phyloP scores from a whole-genome alignment of 1,140 invertebrate species.

The Drosophila sproati region DNA sequence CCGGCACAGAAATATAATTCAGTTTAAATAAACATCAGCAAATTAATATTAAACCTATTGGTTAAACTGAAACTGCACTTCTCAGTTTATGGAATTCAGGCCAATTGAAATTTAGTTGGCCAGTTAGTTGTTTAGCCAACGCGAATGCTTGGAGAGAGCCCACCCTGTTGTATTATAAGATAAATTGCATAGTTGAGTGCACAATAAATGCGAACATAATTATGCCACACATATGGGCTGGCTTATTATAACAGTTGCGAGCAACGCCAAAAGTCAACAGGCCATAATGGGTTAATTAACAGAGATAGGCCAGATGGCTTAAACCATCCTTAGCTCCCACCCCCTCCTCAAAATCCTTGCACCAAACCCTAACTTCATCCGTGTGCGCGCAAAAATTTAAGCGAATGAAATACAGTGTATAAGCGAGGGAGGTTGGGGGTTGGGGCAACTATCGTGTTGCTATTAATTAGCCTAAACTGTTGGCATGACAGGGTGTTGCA shows the following conservation, averaged over 20 bases:
- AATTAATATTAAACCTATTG: too few relatives aligned
- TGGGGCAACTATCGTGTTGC: constrained; percentile 31
- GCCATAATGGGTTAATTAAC: constrained; percentile 73
- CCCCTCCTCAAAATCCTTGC: background rate
- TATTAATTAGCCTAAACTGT: constrained; percentile 64
- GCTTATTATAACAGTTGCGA: constrained; percentile 16
- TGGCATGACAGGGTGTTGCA: constrained; percentile 2
- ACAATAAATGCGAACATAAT: constrained; percentile 56
- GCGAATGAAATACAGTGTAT: constrained; percentile 6
- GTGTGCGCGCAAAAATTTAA: background rate
- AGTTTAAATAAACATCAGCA: too few relatives aligned
- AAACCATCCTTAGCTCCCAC: background rate
- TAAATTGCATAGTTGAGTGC: constrained; percentile 60
- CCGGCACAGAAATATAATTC: too few relatives aligned
- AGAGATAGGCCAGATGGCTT: constrained; percentile 10
- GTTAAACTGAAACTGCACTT: too few relatives aligned
- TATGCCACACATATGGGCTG: constrained; percentile 24
- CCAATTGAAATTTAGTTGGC: background rate
- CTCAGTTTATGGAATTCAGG: background rate
- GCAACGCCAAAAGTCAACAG: constrained; percentile 55
- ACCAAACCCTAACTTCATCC: background rate
- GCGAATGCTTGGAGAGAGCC: too few relatives aligned
- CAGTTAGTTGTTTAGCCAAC: background rate
- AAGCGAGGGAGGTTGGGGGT: too few relatives aligned
- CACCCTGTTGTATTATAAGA: background rate